Percentiles rank a stretch among this genome's conserved stretches.
Conservation (phyloP, 2,888 invertebrate genomes). For the Hirtodrosophila duncani region DNA sequence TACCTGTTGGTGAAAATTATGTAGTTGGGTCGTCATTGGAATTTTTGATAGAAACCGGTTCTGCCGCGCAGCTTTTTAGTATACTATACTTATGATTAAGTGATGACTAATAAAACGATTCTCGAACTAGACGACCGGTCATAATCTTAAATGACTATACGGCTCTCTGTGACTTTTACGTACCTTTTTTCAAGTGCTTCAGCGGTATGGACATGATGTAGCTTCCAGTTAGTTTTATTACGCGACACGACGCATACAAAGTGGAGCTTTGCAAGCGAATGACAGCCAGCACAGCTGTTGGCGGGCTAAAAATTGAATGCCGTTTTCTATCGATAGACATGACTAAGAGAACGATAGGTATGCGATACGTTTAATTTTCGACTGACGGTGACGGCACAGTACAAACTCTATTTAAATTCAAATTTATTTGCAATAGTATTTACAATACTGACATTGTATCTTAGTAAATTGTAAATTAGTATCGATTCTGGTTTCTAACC, state of each 20-base stretch:
- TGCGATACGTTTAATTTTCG: too few relatives aligned
- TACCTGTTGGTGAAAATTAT: conserved; percentile 79
- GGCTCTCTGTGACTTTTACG: conserved; percentile 4
- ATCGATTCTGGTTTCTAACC: background rate
- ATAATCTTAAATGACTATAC: conserved; percentile 3
- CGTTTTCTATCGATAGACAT: conserved; percentile 1
- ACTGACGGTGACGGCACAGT: too few relatives aligned
- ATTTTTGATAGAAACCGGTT: too few relatives aligned
- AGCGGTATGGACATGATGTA: conserved; percentile 47
- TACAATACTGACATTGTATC: background rate
- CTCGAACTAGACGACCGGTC: conserved; percentile 9
- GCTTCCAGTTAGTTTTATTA: too few relatives aligned
- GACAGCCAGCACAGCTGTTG: too few relatives aligned
- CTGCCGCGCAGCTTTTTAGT: too few relatives aligned
- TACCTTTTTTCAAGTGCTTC: conserved; percentile 60
- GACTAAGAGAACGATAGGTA: too few relatives aligned
- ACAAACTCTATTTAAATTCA: background rate
- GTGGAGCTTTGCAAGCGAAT: too few relatives aligned
- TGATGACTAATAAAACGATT: conserved; percentile 20
- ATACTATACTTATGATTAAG: conserved; percentile 1
- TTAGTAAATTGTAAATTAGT: background rate
- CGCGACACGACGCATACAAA: too few relatives aligned
- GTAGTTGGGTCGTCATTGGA: conserved; percentile 13
- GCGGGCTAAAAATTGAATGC: background rate
- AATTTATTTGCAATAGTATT: background rate